A percentile compares a stretch with the other conserved stretches of the same genome.
Conservation (phyloP, 1,140 invertebrate genomes). For the Drosophila fuyamai region DNA sequence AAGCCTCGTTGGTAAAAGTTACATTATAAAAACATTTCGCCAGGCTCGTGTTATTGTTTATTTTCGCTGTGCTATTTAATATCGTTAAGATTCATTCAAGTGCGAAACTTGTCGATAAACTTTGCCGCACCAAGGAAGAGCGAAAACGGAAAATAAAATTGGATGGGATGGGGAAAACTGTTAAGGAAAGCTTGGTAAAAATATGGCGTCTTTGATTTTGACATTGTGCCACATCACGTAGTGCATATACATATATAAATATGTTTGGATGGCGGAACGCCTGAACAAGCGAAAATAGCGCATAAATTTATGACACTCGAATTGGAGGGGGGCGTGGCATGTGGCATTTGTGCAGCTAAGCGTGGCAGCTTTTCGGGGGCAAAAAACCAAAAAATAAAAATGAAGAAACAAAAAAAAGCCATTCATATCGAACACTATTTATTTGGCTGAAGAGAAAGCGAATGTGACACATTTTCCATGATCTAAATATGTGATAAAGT, state of each 20-base stretch:
- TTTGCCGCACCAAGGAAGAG: conserved; percentile 17
- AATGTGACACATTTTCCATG: conserved; percentile 46
- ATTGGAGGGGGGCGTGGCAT: conserved; percentile 26
- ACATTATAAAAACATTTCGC: conserved; percentile 6
- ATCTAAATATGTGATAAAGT: conserved; percentile 78
- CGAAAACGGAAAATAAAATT: background rate
- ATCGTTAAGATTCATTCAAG: conserved; percentile 71
- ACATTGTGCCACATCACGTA: conserved; percentile 58
- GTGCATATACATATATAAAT: conserved; percentile 31
- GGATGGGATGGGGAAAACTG: conserved; percentile 14
- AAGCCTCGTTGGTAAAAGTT: background rate
- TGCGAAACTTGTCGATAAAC: conserved; percentile 75
- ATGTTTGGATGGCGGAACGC: conserved; percentile 37
- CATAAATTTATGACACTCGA: conserved; percentile 71
- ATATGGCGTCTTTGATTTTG: conserved; percentile 73
- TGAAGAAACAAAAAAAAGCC: conserved; percentile 13
- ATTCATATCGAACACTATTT: conserved; percentile 72
- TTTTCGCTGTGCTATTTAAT: conserved; percentile 54
- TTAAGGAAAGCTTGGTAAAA: conserved; percentile 58
- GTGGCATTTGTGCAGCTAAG: conserved; percentile 73
- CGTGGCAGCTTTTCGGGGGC: conserved; percentile 52
- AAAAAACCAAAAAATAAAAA: background rate
- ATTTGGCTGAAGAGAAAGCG: conserved; percentile 42
- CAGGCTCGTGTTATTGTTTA: conserved; percentile 29
- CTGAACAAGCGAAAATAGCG: conserved; percentile 58